Evolutionary conservation across 2,888 invertebrate species (phyloP).

Genomic region (Nesidiocoris tenuis): DNA sequence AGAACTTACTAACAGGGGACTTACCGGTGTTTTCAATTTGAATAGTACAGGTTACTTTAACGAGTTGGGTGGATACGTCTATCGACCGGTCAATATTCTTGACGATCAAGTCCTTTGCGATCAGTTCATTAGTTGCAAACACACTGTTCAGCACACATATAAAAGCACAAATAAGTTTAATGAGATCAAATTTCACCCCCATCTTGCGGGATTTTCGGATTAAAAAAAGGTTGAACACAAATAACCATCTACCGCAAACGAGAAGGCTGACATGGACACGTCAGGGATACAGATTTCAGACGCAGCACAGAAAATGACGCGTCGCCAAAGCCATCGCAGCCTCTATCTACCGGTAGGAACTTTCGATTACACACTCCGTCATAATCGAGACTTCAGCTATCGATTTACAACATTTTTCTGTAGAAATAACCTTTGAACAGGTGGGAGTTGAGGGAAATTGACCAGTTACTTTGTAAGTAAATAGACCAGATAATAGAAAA

Average conservation of each 20-base stretch:
- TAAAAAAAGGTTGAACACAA: too few species aligned
- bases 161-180: neutral
- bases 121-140: constrained; percentile 18
- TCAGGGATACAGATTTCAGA: neutral
- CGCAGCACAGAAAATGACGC: too few species aligned
- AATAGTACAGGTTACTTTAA: constrained; percentile 76
- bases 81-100: constrained; percentile 83
- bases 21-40: constrained; percentile 81
- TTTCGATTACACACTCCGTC: too few species aligned
- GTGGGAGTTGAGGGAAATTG: too few species aligned
- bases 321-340: neutral
- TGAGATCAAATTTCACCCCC: neutral
- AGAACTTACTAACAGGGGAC: constrained; percentile 67
- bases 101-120: constrained; percentile 60
- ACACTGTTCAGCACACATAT: too few species aligned
- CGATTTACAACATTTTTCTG: too few species aligned
- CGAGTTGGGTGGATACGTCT: constrained; percentile 85
- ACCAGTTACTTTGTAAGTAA: too few species aligned
- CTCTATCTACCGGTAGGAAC: neutral
- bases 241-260: too few species aligned
- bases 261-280: neutral
- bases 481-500: too few species aligned
- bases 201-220: too few species aligned
- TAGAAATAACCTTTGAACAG: too few species aligned
- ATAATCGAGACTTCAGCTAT: too few species aligned